Conservation (phyloP, 1,140 invertebrate genomes). For the Hypsibius dujardini region DNA sequence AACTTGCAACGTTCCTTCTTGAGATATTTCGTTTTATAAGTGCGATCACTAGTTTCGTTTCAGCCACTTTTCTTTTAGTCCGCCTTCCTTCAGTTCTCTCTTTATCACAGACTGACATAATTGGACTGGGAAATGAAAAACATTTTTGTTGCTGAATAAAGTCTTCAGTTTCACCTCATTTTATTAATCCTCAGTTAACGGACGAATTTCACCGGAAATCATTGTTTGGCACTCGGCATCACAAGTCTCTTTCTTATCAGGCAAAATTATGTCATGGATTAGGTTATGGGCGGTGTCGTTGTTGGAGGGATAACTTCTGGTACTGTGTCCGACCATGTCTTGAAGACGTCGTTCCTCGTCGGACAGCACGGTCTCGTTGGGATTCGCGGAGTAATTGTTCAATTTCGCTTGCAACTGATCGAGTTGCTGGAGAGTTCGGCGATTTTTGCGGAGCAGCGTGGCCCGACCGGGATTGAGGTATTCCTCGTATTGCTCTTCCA, state of each 20-base stretch:
- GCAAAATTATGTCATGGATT: neutral
- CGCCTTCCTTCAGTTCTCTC: no score
- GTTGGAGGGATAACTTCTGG: neutral
- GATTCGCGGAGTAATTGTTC: neutral
- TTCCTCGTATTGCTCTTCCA: constrained; percentile 12
- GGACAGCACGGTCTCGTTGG: neutral
- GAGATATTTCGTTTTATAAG: no score
- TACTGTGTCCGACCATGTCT: neutral
- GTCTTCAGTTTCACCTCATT: neutral
- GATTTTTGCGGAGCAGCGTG: neutral
- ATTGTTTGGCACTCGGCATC: neutral
- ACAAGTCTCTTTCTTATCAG: neutral
- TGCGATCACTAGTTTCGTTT: no score
- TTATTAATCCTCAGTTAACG: neutral
- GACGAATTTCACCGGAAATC: neutral
- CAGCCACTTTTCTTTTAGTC: no score
- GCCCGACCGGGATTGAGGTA: constrained; percentile 5
- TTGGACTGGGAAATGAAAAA: no score
- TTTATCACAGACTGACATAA: no score
- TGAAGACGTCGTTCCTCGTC: neutral
- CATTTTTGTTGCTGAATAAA: neutral
- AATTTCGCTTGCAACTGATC: neutral
- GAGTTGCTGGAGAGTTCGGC: constrained; percentile 13
- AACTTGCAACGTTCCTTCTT: no score
- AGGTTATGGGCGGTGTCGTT: neutral